Evolutionary conservation across 2,888 invertebrate species (phyloP), one percentile per base, ranked within the genome.

Genomic region (Euplexia lucipara): DNA sequence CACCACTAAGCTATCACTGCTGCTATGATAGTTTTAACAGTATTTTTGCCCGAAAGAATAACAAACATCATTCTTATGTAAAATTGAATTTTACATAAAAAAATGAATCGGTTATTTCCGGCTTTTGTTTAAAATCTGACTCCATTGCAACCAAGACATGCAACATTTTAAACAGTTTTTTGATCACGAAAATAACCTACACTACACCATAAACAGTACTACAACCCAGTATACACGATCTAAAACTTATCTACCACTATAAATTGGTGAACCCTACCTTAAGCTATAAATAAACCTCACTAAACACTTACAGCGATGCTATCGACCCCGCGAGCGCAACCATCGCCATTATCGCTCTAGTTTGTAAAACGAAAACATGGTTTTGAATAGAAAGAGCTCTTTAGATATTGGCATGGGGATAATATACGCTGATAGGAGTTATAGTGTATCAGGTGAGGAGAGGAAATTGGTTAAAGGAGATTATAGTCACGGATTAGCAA

Each of bases 221-320:
- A 20, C 30, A 20, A 10, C 10, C 44, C 18, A 47, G 20, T 57
- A 41, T 18, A 70, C 65, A 58, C 48, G 58, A 71, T 62, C 67
- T 42, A 62, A 69, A 70, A 78, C 79, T 83, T 87, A 88, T 87
- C 87, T 82, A n/a, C 12, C 42, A 49, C 76, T 79, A 85, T 87
- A 87, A 84, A 86, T 86, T 84, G 77, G 34, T 61, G 60, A 49
- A 53, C 37, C 61, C 41, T 58, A 64, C 51, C 45, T 54, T 60
- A 26, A 35, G 32, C 76, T 61, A 82, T 88, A 88, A 87, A 88
- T 85, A 85, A 75, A 63, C 75, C 73, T 68, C 61, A 70, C 82
- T 81, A 83, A 85, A 88, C 86, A 85, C 85, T 86, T 81, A 82
- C 70, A 80, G 78, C 78, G 86, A 87, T 85, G 79, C 73, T 82